A percentile compares a stretch with the other conserved stretches of the same genome.
phyloP scores from a whole-genome alignment of 2,888 invertebrate species.

The Pheosia tremula region DNA sequence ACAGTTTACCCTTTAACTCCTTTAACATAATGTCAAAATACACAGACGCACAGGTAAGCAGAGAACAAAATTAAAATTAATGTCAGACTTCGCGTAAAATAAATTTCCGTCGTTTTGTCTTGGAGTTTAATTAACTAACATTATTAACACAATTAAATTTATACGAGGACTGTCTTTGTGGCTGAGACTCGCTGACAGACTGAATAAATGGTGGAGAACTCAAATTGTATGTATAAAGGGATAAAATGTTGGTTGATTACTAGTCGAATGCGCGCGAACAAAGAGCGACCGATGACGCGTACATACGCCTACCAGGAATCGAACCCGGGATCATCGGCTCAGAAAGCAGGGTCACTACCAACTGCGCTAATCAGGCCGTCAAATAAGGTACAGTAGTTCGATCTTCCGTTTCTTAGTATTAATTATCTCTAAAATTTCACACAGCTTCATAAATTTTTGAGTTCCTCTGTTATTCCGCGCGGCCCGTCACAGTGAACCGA shows the following conservation, averaged over 20 bases:
- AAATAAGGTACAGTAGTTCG: too few relatives aligned
- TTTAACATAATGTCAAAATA: background rate
- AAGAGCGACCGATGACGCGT: too few relatives aligned
- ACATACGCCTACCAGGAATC: too few relatives aligned
- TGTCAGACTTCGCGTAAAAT: background rate
- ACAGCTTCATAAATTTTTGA: constrained; percentile 1
- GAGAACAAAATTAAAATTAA: constrained; percentile 1
- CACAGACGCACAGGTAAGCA: background rate
- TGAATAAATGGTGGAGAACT: background rate
- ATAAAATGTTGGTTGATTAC: too few relatives aligned
- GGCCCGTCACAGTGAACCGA: background rate
- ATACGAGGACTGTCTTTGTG: constrained; percentile 1
- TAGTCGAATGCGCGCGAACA: too few relatives aligned
- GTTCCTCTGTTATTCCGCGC: background rate
- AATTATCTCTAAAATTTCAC: background rate
- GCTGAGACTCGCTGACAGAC: background rate
- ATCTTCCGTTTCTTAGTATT: too few relatives aligned
- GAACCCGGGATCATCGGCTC: too few relatives aligned
- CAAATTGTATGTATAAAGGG: background rate
- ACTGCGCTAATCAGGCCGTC: too few relatives aligned
- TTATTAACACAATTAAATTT: constrained; percentile 6
- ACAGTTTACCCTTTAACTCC: background rate
- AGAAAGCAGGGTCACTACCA: too few relatives aligned
- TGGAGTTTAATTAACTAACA: constrained; percentile 5
- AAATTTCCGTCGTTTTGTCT: constrained; percentile 3